These are phyloP conservation scores for Otocyon megalotis DNA, from an alignment of 2,113 vertebrate species.

Conservation along the genomic window DNA sequence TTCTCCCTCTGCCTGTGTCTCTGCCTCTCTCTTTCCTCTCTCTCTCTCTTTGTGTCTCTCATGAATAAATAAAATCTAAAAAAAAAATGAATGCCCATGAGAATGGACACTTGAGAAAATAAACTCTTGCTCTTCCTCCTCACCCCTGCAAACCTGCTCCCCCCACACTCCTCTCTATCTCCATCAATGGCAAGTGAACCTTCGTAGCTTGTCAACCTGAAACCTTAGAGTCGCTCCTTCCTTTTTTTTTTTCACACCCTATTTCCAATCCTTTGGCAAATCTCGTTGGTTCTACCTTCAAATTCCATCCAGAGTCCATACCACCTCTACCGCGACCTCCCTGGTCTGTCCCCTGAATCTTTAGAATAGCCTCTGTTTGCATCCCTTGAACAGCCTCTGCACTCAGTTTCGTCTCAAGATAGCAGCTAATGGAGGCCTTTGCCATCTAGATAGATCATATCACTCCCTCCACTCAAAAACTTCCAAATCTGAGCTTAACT, in stretches of 20 bases:
- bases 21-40: too few species aligned
- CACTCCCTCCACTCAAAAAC: background rate
- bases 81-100: background rate
- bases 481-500: background rate
- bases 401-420: background rate
- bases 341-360: background rate
- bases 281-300: background rate
- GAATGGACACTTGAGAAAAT: slow-evolving; percentile 17
- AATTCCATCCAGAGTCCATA: background rate
- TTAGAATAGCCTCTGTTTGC: background rate
- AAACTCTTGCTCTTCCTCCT: background rate
- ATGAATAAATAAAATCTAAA: too few species aligned
- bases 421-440: background rate
- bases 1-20: too few species aligned
- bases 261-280: background rate
- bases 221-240: background rate
- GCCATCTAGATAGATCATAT: too few species aligned
- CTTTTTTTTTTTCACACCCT: background rate
- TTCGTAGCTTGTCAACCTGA: background rate
- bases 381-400: background rate
- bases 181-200: background rate
- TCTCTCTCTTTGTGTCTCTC: too few species aligned
- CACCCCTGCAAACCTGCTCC: background rate
- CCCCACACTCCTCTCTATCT: background rate
- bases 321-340: background rate